Evolutionary conservation across 2,888 invertebrate genomes (phyloP), one percentile per base, ranked within the genome.

Genomic region (Spodoptera picta): DNA sequence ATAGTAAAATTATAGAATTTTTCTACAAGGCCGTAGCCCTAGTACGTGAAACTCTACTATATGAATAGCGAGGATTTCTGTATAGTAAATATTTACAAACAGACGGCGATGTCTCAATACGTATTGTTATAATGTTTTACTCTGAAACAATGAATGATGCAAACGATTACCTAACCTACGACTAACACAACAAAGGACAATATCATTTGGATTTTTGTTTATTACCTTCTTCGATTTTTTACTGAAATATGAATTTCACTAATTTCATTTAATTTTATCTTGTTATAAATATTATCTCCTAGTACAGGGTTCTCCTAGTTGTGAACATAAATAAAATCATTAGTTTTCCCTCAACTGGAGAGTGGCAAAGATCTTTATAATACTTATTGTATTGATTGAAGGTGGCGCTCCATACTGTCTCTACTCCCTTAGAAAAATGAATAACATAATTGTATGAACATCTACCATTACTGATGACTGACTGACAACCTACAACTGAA

Each of bases 61-160:
- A 81, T 81, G 80, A 81, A 84, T 77, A 79, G 75, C 77, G 70
- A 49, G 24, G 31, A 47, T 48, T 27, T 52, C 47, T 46, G 51
- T 65, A 79, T 81, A 82, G 70, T 70, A 68, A 67, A 65, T 89
- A 83, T 90, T 90, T 90, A 89, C 82, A 86, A 90, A 90, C 78
- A 89, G 52, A 23, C 45, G 62, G 65, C 70, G 81, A 77, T 84
- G 80, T 80, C 58, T 82, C 81, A 84, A 81, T 82, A 65, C 66
- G 72, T 75, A 87, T 87, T 89, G 86, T 87, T 74, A 75, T 80
- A 71, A 76, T 87, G 86, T 88, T 87, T 85, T 80, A 71, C 75
- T 77, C 70, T 67, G 68, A 83, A 81, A 90, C 89, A 90, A 90
- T 88, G 67, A 86, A 77, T 90, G 90, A 90, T 87, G 83, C 69